These are phyloP conservation scores for Gambusia affinis DNA, from an alignment of 2,113 vertebrate genomes.

Conservation along the genomic window DNA sequence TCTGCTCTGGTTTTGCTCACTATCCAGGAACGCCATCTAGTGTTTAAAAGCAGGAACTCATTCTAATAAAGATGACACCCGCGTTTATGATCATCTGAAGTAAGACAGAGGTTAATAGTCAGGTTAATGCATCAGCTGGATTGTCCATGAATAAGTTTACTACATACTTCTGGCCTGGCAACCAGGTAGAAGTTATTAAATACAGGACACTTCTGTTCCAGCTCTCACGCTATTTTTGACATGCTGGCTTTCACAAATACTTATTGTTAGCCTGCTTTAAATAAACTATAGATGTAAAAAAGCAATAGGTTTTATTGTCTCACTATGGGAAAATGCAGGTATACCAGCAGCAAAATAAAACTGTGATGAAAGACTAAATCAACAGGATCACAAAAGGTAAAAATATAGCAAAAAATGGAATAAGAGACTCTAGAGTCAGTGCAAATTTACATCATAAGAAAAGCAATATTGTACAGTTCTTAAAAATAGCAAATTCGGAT, in stretches of 20 bases:
- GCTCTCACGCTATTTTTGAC: neutral
- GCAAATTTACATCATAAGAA: no score
- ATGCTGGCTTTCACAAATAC: neutral
- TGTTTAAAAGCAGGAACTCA: slow-evolving; percentile 27
- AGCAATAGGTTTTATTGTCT: no score
- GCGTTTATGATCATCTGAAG: slow-evolving; percentile 7
- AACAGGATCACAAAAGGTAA: no score
- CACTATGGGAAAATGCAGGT: no score
- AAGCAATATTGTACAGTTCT: no score
- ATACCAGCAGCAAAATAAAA: no score
- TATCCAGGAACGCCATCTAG: slow-evolving; percentile 66
- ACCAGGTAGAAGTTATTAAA: neutral
- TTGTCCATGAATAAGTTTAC: neutral
- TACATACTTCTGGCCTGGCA: neutral
- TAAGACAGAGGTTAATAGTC: slow-evolving; percentile 14
- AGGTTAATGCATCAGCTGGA: neutral
- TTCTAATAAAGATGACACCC: neutral
- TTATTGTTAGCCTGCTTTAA: neutral
- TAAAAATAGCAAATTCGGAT: no score
- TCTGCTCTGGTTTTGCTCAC: slow-evolving; percentile 7
- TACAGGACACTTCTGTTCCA: neutral
- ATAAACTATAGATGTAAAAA: neutral
- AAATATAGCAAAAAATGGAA: no score
- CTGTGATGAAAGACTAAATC: no score
- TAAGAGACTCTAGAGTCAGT: no score